Percentiles rank a stretch among this genome's conserved stretches.
Conservation (phyloP, 2,113 vertebrate species). For the Podarcis cretensis region DNA sequence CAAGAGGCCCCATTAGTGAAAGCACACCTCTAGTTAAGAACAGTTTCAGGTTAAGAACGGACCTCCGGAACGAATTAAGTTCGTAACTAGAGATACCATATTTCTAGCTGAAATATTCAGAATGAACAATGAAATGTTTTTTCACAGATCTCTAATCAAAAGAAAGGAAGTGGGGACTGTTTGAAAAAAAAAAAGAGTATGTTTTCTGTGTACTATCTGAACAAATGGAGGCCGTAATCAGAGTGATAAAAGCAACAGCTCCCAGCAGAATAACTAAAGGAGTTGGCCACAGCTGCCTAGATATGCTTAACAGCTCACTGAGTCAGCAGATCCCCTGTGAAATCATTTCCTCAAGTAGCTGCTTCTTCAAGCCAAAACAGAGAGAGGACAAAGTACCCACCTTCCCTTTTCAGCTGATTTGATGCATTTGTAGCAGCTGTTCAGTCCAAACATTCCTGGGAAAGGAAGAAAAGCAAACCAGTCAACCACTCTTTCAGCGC, state of each 20-base stretch:
- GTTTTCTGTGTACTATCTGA: not conserved
- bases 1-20: too few relatives aligned
- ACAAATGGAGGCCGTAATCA: not conserved
- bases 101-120: not conserved
- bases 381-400: not conserved
- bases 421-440: slow-evolving; percentile 26
- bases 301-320: slow-evolving; percentile 17
- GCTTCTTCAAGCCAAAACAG: not conserved
- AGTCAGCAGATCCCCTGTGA: slow-evolving; percentile 52
- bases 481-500: slow-evolving; percentile 1
- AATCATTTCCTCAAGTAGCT: slow-evolving; percentile 30
- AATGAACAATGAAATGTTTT: not conserved
- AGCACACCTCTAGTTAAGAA: too few relatives aligned
- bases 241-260: slow-evolving; percentile 7
- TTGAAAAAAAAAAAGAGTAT: not conserved
- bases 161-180: not conserved
- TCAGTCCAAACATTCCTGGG: not conserved
- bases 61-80: too few relatives aligned
- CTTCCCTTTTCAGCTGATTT: slow-evolving; percentile 6
- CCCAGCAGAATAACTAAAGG: slow-evolving; percentile 1
- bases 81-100: too few relatives aligned
- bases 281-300: not conserved
- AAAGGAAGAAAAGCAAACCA: slow-evolving; percentile 18
- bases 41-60: too few relatives aligned
- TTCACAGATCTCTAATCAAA: too few relatives aligned